These are phyloP conservation scores for Drosophila pseudotalamancana DNA, from an alignment of 2,888 invertebrate species.

Conservation along the genomic window DNA sequence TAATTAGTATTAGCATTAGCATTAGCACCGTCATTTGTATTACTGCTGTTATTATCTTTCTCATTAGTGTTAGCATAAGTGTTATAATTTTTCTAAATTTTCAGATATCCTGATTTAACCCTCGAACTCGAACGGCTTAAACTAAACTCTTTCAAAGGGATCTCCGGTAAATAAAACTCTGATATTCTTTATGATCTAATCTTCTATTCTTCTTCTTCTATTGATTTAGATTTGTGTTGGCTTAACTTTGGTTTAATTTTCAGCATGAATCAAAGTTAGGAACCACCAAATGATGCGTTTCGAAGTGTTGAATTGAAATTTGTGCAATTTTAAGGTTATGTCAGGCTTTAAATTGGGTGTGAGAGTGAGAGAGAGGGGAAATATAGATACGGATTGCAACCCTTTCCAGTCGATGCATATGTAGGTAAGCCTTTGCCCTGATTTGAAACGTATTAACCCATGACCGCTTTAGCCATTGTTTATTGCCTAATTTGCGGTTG, in stretches of 20 bases:
- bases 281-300: not conserved
- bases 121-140: no score
- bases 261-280: no score
- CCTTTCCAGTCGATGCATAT: constrained; percentile 34
- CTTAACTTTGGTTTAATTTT: no score
- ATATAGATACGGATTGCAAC: no score
- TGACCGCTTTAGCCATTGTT: constrained; percentile 75
- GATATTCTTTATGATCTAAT: no score
- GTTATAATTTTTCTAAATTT: no score
- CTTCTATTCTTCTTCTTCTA: no score
- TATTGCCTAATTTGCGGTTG: constrained; percentile 73
- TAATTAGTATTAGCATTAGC: not conserved
- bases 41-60: not conserved
- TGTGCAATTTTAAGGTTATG: constrained; percentile 20
- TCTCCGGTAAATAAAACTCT: no score
- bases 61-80: not conserved
- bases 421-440: constrained; percentile 22
- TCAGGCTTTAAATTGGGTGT: not conserved
- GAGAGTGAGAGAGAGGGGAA: not conserved
- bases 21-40: not conserved
- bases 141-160: no score
- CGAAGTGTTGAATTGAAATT: constrained; percentile 13
- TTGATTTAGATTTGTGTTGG: no score
- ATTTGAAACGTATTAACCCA: constrained; percentile 74
- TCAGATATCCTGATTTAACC: no score